Percentiles rank a stretch among this genome's conserved stretches.
Conservation (phyloP, 2,113 vertebrate genomes). For the Puma concolor region DNA sequence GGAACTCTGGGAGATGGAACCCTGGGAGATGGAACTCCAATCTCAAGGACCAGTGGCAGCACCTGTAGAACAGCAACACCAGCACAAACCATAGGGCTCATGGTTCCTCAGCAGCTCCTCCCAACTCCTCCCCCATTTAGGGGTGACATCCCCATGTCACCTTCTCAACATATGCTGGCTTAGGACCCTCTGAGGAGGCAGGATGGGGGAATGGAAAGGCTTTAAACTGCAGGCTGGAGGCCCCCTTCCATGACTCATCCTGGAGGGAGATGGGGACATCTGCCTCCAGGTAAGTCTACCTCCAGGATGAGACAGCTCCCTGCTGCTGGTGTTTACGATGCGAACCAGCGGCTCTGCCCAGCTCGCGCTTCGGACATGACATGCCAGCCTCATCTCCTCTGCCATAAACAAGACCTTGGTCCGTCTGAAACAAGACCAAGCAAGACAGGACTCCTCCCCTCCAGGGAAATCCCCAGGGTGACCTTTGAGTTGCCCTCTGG, state of each 20-base stretch:
- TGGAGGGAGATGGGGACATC: neutral
- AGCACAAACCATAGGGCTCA: neutral
- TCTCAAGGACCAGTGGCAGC: neutral
- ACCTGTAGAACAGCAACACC: neutral
- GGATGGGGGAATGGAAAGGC: neutral
- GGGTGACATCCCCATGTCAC: neutral
- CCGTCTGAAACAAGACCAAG: neutral
- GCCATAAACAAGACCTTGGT: neutral
- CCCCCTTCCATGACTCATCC: neutral
- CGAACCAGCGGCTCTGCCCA: neutral
- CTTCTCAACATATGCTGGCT: neutral
- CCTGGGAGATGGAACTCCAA: too few relatives aligned
- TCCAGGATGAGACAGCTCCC: neutral
- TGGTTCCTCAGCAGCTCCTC: neutral
- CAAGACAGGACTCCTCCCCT: neutral
- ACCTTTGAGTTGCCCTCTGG: neutral
- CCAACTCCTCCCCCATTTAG: neutral
- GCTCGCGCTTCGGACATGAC: too few relatives aligned
- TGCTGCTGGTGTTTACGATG: fast-evolving
- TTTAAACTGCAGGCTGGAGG: neutral
- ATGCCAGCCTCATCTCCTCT: neutral
- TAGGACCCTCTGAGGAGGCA: neutral
- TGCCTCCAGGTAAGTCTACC: neutral
- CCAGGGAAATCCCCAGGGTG: neutral
- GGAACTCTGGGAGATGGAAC: too few relatives aligned